Evolutionary conservation across 2,113 vertebrate genomes (phyloP).

Genomic region (Climacteris rufus): DNA sequence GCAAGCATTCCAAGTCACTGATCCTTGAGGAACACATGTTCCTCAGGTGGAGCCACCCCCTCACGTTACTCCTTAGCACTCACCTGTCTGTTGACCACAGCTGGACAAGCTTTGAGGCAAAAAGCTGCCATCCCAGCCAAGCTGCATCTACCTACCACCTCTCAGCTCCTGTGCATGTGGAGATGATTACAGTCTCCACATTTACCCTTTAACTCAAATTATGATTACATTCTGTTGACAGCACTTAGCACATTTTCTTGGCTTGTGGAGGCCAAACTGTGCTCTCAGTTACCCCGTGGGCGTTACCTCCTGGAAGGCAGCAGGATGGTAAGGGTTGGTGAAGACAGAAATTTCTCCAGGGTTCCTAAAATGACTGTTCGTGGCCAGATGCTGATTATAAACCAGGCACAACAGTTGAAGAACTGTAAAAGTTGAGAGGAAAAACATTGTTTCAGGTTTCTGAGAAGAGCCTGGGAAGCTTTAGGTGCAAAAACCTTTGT

Average conservation of each 20-base stretch:
- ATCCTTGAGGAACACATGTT: rapidly evolving
- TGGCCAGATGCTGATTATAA: slow-evolving; percentile 13
- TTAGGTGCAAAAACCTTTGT: not conserved
- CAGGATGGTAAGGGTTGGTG: not conserved
- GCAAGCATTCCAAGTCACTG: not conserved
- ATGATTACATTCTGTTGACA: slow-evolving; percentile 42
- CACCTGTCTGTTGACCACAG: not conserved
- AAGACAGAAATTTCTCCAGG: slow-evolving; percentile 28
- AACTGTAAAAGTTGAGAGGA: not conserved
- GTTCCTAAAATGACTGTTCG: slow-evolving; percentile 11
- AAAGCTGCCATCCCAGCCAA: not conserved
- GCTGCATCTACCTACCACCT: not conserved
- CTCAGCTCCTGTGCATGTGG: not conserved
- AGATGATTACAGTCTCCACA: not conserved
- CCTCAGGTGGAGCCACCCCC: not conserved
- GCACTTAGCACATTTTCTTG: slow-evolving; percentile 36
- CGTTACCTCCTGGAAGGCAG: slow-evolving; percentile 20
- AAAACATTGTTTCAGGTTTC: not conserved
- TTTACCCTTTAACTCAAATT: not conserved
- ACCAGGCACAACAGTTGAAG: not conserved
- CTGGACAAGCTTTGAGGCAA: not conserved
- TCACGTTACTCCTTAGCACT: not conserved
- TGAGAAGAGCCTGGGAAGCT: not conserved
- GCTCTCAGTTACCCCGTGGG: not conserved
- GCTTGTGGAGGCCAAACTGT: not conserved